Percentiles rank a stretch among this genome's conserved stretches.
Conservation (phyloP, 1,140 invertebrate species). For the Lysiphlebus fabarum region DNA sequence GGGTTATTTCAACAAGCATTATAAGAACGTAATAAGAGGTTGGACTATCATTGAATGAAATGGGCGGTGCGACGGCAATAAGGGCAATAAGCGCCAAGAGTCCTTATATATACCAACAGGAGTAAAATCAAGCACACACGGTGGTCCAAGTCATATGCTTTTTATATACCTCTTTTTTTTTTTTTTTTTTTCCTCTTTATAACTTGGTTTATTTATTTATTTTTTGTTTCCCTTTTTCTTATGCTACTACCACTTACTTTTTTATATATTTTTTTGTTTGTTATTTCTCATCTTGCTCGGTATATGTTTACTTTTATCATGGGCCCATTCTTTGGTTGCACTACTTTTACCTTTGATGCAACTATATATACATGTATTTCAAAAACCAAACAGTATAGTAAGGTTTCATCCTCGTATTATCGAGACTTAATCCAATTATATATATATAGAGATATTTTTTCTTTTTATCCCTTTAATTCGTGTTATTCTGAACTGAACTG, state of each 20-base stretch:
- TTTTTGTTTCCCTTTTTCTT: constrained; percentile 2
- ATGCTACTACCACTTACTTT: not conserved
- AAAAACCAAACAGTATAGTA: no score
- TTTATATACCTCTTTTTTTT: constrained; percentile 14
- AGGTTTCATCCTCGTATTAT: no score
- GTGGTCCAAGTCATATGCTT: constrained; percentile 24
- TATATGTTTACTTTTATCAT: no score
- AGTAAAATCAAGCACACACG: constrained; percentile 23
- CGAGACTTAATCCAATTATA: no score
- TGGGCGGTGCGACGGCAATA: constrained; percentile 46
- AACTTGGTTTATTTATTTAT: no score
- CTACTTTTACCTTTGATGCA: no score
- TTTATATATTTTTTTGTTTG: not conserved
- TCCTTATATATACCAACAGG: constrained; percentile 30
- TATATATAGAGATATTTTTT: no score
- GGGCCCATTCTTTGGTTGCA: no score
- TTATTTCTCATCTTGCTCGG: constrained; percentile 2
- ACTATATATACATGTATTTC: no score
- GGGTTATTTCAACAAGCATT: constrained; percentile 42
- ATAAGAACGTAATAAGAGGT: constrained; percentile 54
- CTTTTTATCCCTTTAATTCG: no score
- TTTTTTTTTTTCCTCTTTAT: constrained; percentile 15
- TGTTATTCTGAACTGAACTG: no score
- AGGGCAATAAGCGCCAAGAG: constrained; percentile 34
- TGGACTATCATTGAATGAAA: constrained; percentile 57